phyloP scores from a whole-genome alignment of 2,888 invertebrate species.

The Euzophera pinguis region DNA sequence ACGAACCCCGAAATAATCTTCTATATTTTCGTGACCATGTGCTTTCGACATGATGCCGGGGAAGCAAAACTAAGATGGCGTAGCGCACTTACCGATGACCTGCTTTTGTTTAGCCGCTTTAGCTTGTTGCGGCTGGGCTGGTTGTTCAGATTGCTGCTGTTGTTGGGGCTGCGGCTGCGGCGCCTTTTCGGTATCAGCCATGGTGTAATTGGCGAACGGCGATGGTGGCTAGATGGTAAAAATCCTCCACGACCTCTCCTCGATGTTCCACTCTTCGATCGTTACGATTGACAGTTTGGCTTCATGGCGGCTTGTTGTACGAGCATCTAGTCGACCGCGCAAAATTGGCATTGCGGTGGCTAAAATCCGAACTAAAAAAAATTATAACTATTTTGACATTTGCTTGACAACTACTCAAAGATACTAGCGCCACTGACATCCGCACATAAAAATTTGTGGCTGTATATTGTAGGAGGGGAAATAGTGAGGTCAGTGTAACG shows the following conservation, averaged over 20 bases:
- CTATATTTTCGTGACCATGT: slow-evolving; percentile 49
- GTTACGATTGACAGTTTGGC: slow-evolving; percentile 44
- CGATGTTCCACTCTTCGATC: slow-evolving; percentile 84
- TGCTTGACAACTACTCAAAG: neutral
- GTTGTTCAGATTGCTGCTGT: slow-evolving; percentile 82
- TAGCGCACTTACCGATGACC: slow-evolving; percentile 88
- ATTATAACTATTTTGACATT: neutral
- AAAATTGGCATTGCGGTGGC: neutral
- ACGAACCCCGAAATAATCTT: slow-evolving; percentile 19
- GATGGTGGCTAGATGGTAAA: slow-evolving; percentile 84
- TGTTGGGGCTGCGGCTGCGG: slow-evolving; percentile 83
- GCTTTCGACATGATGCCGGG: slow-evolving; percentile 61
- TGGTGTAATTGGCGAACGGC: slow-evolving; percentile 90
- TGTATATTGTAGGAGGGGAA: neutral
- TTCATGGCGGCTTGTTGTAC: slow-evolving; percentile 6
- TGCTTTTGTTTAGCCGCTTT: slow-evolving; percentile 89
- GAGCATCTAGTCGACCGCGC: neutral
- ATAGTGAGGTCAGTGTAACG: neutral
- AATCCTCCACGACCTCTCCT: slow-evolving; percentile 88
- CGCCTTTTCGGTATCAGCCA: slow-evolving; percentile 97
- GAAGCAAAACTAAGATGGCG: slow-evolving; percentile 72
- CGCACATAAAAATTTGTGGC: neutral
- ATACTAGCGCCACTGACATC: neutral
- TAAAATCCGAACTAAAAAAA: neutral
- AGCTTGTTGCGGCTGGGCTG: slow-evolving; percentile 80